phyloP scores from a whole-genome alignment of 2,113 vertebrate species.

The Solenodon paradoxus region DNA sequence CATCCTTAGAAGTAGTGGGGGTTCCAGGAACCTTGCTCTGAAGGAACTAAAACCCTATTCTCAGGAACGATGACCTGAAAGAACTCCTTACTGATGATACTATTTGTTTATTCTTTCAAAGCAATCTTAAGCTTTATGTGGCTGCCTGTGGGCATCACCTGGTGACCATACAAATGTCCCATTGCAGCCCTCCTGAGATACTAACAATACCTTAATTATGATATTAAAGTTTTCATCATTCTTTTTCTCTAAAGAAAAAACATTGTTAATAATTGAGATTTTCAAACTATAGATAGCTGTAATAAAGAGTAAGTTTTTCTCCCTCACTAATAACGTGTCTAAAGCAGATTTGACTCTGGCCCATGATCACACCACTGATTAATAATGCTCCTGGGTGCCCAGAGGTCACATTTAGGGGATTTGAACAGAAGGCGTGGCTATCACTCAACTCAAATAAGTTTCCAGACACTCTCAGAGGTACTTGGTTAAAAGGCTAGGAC shows the following conservation, averaged over 20 bases:
- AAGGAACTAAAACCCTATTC: not conserved
- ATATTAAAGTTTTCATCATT: not conserved
- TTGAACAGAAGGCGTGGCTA: slow-evolving; percentile 43
- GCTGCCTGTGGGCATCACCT: not conserved
- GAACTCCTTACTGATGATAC: not conserved
- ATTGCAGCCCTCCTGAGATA: not conserved
- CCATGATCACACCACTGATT: not conserved
- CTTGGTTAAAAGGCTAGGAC: not conserved
- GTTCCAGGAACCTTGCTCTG: not conserved
- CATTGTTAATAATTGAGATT: not conserved
- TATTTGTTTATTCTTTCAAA: not conserved
- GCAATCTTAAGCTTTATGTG: not conserved
- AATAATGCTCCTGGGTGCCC: not conserved
- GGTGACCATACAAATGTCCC: not conserved
- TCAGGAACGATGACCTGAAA: not conserved
- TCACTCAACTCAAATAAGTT: not conserved
- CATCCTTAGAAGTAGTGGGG: too few species aligned
- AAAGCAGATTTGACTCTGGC: not conserved
- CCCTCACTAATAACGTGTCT: not conserved
- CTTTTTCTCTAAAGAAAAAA: not conserved
- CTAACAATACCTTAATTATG: not conserved
- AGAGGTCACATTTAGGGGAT: not conserved
- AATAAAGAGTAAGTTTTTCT: not conserved
- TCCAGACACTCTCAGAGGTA: not conserved
- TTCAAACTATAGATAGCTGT: not conserved